These are phyloP conservation scores for Calyptommatus sinebrachiatus DNA, from an alignment of 2,113 vertebrate genomes.

Conservation along the genomic window DNA sequence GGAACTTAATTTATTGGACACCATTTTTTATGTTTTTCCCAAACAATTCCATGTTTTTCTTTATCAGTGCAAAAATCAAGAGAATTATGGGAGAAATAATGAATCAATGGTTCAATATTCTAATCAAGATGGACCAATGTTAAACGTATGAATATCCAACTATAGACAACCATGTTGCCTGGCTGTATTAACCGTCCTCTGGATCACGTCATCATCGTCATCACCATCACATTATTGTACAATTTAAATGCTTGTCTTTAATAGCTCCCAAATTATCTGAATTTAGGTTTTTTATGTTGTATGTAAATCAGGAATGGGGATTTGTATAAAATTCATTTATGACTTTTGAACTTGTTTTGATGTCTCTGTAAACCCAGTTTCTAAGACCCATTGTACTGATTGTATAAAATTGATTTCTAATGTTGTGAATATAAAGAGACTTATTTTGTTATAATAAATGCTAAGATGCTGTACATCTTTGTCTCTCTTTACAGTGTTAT, in stretches of 20 bases:
- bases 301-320: slow-evolving; percentile 16
- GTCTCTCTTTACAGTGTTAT: neutral
- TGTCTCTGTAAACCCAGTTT: neutral
- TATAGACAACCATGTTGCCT: neutral
- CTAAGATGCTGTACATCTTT: slow-evolving; percentile 19
- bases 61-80: slow-evolving; percentile 16
- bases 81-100: neutral
- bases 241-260: slow-evolving; percentile 15
- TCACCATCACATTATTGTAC: neutral
- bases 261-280: neutral
- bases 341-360: slow-evolving; percentile 5
- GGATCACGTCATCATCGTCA: neutral
- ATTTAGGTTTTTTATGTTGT: neutral
- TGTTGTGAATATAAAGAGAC: slow-evolving; percentile 30
- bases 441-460: slow-evolving; percentile 59
- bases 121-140: slow-evolving; percentile 18
- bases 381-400: neutral
- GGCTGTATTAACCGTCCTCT: neutral
- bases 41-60: slow-evolving; percentile 11
- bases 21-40: neutral
- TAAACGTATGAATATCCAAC: slow-evolving; percentile 13
- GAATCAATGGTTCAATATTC: neutral
- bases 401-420: slow-evolving; percentile 39
- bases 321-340: neutral
- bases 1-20: neutral